These are phyloP conservation scores for Bombus pyrosoma DNA, from an alignment of 1,140 invertebrate species.

Conservation along the genomic window DNA sequence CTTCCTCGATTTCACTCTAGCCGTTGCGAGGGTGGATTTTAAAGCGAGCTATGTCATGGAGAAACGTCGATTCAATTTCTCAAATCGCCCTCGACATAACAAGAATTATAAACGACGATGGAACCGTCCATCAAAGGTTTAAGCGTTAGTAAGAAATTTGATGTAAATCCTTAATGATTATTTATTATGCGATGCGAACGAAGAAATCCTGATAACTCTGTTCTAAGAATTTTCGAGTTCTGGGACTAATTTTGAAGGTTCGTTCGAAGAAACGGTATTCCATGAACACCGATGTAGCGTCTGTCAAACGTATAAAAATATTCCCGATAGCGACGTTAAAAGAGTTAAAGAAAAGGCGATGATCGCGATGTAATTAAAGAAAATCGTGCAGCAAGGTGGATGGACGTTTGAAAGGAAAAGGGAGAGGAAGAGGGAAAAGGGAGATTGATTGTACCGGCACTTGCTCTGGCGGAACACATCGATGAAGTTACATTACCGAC, in stretches of 20 bases:
- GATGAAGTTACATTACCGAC: constrained; percentile 82
- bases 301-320: too few relatives aligned
- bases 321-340: not conserved
- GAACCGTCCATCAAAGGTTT: constrained; percentile 3
- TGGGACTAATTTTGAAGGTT: too few relatives aligned
- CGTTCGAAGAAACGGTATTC: too few relatives aligned
- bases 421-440: constrained; percentile 64
- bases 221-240: too few relatives aligned
- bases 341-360: not conserved
- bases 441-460: constrained; percentile 79
- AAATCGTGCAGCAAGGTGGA: constrained; percentile 33
- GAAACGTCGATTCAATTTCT: constrained; percentile 21
- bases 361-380: not conserved
- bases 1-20: constrained; percentile 26
- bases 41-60: constrained; percentile 8
- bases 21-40: constrained; percentile 15
- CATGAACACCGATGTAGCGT: too few relatives aligned
- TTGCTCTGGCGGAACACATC: constrained; percentile 81
- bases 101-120: not conserved
- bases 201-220: too few relatives aligned
- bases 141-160: not conserved
- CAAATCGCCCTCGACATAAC: not conserved
- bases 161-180: not conserved
- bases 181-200: not conserved
- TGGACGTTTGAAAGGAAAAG: constrained; percentile 48